phyloP scores from a whole-genome alignment of 2,797 vertebrate genomes.

The Hylomyscus alleni region DNA sequence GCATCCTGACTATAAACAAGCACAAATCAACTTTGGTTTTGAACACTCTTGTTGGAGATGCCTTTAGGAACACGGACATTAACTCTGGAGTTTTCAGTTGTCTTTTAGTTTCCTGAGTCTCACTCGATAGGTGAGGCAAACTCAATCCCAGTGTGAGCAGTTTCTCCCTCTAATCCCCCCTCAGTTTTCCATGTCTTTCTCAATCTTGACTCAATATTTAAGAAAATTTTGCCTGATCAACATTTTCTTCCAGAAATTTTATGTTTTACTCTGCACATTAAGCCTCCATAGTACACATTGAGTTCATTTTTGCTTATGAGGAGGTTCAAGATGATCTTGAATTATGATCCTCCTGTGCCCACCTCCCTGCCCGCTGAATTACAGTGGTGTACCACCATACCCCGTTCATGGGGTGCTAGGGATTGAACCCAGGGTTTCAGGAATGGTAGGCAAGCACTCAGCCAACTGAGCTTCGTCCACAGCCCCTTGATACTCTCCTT shows the following conservation, averaged over 20 bases:
- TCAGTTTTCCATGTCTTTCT: neutral
- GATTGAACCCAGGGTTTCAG: neutral
- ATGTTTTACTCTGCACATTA: neutral
- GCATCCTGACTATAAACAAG: neutral
- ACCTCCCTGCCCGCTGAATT: neutral
- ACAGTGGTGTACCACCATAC: accelerated
- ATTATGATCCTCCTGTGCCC: neutral
- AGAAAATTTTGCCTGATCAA: neutral
- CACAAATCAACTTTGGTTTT: neutral
- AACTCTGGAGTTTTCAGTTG: neutral
- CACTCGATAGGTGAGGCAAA: neutral
- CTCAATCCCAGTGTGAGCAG: too few relatives aligned
- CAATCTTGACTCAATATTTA: neutral
- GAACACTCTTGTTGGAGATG: neutral
- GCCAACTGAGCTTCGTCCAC: too few relatives aligned
- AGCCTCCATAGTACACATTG: neutral
- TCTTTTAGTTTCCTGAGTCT: neutral
- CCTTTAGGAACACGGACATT: neutral
- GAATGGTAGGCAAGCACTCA: neutral
- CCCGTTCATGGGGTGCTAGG: neutral
- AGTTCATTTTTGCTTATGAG: neutral
- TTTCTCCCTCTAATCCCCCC: neutral
- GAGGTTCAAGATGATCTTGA: neutral
- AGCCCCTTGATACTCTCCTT: neutral
- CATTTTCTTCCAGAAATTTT: neutral